Conservation (phyloP, 2,888 invertebrate genomes). For the Amiota minor region DNA sequence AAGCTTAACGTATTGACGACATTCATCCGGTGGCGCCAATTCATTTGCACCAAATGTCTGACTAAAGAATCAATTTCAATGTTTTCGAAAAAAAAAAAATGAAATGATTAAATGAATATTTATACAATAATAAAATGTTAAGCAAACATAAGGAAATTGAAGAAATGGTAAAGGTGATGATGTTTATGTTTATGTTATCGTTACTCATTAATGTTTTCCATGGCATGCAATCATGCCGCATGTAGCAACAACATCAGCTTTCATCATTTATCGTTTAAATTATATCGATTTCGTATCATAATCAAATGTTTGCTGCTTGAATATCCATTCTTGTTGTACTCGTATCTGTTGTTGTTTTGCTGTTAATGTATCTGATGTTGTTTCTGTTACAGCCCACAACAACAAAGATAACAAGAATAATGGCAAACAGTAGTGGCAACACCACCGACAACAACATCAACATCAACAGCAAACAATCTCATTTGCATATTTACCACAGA, state of each 20-base stretch:
- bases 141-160: background rate
- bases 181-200: too few species aligned
- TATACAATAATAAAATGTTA: background rate
- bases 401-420: slow-evolving; percentile 63
- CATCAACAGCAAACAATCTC: slow-evolving; percentile 60
- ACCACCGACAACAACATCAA: slow-evolving; percentile 48
- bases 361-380: slow-evolving; percentile 21
- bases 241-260: background rate
- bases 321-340: slow-evolving; percentile 12
- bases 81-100: background rate
- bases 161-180: background rate
- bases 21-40: slow-evolving; percentile 13
- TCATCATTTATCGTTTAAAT: slow-evolving; percentile 56
- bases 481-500: slow-evolving; percentile 68
- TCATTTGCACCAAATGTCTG: background rate
- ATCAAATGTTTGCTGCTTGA: slow-evolving; percentile 66
- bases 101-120: background rate
- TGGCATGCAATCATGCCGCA: background rate
- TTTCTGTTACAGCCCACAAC: slow-evolving; percentile 43
- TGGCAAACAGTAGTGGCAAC: slow-evolving; percentile 33
- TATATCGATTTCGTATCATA: slow-evolving; percentile 69
- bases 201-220: slow-evolving; percentile 9
- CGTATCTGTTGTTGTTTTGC: slow-evolving; percentile 18
- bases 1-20: background rate
- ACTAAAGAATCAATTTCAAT: background rate